Conservation (phyloP, 1,140 invertebrate genomes). For the Drosophila paulistorum region DNA sequence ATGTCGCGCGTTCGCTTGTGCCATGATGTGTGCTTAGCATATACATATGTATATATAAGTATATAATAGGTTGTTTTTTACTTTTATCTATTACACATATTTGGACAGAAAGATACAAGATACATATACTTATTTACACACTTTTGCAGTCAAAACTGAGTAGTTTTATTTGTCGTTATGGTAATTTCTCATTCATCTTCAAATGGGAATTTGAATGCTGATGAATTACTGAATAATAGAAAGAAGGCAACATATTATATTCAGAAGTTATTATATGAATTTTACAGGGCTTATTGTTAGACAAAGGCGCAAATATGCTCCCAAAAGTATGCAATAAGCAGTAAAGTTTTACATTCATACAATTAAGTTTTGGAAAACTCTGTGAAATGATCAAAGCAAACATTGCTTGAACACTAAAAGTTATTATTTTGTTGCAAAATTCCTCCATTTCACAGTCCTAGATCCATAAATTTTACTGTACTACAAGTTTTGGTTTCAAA, state of each 20-base stretch:
- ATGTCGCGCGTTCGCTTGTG: constrained; percentile 41
- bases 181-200: constrained; percentile 73
- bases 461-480: too few relatives aligned
- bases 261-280: constrained; percentile 25
- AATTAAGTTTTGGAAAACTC: too few relatives aligned
- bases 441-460: too few relatives aligned
- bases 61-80: neutral
- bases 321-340: too few relatives aligned
- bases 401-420: too few relatives aligned
- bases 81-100: constrained; percentile 51
- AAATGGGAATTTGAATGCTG: constrained; percentile 48
- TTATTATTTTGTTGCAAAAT: too few relatives aligned
- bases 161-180: constrained; percentile 53
- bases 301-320: too few relatives aligned
- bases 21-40: constrained; percentile 44
- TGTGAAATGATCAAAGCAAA: too few relatives aligned
- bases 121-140: constrained; percentile 1
- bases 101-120: constrained; percentile 31
- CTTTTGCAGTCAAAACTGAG: constrained; percentile 18
- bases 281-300: too few relatives aligned
- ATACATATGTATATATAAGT: neutral
- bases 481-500: too few relatives aligned
- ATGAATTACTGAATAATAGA: constrained; percentile 44
- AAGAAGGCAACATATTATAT: constrained; percentile 10
- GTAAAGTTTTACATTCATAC: too few relatives aligned